Conservation (phyloP, 2,797 vertebrate genomes). For the Sebastes hubbsi region DNA sequence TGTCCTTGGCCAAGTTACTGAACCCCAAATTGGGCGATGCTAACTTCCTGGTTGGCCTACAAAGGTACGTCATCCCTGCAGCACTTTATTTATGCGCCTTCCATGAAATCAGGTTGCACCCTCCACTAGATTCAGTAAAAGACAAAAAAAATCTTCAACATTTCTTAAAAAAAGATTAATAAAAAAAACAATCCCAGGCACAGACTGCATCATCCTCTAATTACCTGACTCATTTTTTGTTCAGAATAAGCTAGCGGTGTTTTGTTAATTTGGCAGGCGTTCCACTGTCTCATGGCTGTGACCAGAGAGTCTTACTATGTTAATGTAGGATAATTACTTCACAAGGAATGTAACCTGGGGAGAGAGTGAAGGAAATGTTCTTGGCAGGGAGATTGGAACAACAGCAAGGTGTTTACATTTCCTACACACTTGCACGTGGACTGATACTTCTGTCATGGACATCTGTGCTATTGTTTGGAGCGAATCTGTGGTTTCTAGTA, state of each 20-base stretch:
- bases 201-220: conserved; percentile 8
- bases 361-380: conserved; percentile 14
- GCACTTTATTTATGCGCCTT: too few relatives aligned
- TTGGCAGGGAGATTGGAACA: background rate
- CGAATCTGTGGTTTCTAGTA: background rate
- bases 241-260: conserved; percentile 48
- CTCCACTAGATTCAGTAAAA: background rate
- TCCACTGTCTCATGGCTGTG: background rate
- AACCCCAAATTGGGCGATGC: too few relatives aligned
- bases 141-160: background rate
- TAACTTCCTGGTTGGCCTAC: too few relatives aligned
- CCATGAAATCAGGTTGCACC: too few relatives aligned
- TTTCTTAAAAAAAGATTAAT: background rate
- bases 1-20: too few relatives aligned
- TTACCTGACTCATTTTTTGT: background rate
- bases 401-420: conserved; percentile 4
- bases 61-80: too few relatives aligned
- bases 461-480: conserved; percentile 6
- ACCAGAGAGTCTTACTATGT: background rate
- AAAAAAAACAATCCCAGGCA: background rate
- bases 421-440: background rate
- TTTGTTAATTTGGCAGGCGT: conserved; percentile 22
- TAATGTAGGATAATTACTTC: conserved; percentile 46
- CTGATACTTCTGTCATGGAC: background rate
- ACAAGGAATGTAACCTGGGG: background rate